Conservation (phyloP, 2,797 vertebrate species). For the Clarias fuscus region DNA sequence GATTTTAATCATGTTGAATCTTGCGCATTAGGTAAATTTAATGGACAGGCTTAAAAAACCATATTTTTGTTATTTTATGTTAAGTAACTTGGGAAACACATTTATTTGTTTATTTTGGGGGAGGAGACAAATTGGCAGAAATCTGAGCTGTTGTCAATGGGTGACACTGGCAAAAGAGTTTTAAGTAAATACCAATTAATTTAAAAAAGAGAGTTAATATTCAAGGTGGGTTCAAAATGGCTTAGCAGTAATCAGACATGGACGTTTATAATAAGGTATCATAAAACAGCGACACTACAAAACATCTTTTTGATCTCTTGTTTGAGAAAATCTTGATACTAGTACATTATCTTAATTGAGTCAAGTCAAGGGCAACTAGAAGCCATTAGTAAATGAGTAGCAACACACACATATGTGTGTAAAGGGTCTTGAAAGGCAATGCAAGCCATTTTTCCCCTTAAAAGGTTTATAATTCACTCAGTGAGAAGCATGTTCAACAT, state of each 20-base stretch:
- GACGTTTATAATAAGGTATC: not conserved
- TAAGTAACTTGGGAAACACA: too few relatives aligned
- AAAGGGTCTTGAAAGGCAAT: not conserved
- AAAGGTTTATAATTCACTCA: constrained; percentile 37
- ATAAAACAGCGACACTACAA: not conserved
- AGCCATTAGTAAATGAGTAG: not conserved
- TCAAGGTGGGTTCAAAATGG: not conserved
- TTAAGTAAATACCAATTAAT: too few relatives aligned
- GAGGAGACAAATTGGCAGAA: too few relatives aligned
- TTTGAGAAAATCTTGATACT: not conserved
- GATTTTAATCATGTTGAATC: not conserved
- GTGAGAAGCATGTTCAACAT: constrained; percentile 4
- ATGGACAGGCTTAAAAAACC: not conserved
- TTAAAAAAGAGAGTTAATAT: not conserved
- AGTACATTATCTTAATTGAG: not conserved
- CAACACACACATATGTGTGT: constrained; percentile 7
- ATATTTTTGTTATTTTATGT: not conserved
- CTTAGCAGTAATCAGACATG: not conserved
- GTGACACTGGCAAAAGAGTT: too few relatives aligned
- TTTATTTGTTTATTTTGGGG: too few relatives aligned
- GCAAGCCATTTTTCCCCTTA: not conserved
- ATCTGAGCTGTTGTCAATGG: too few relatives aligned
- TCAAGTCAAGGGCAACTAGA: not conserved
- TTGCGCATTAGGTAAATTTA: not conserved
- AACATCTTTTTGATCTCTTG: not conserved